Conservation (phyloP, 2,797 vertebrate species). For the Muscicapa comitata region DNA sequence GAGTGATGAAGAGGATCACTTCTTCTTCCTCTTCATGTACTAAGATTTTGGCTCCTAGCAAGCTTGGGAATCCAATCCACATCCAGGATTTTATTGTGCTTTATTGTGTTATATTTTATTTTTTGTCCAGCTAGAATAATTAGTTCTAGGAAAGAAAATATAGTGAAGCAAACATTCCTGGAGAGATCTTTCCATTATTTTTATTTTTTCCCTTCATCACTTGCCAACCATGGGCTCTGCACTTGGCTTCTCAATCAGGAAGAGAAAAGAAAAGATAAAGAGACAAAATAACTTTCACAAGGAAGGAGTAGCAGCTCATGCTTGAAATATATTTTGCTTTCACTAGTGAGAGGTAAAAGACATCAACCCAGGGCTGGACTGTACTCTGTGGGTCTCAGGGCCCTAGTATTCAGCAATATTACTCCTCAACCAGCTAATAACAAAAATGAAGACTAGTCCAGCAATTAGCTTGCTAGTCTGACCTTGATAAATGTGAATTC, state of each 20-base stretch:
- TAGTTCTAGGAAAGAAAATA: constrained; percentile 68
- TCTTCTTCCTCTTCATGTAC: constrained; percentile 1
- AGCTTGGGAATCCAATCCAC: background rate
- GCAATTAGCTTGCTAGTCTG: background rate
- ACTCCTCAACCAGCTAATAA: background rate
- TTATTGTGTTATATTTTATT: constrained; percentile 30
- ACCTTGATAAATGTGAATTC: background rate
- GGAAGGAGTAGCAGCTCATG: background rate
- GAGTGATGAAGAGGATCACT: background rate
- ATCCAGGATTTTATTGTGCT: background rate
- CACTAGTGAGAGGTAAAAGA: background rate
- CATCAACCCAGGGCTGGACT: background rate
- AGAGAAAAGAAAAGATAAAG: constrained; percentile 51
- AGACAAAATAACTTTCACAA: background rate
- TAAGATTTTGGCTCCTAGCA: constrained; percentile 25
- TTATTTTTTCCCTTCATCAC: constrained; percentile 49
- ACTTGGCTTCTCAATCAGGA: constrained; percentile 49
- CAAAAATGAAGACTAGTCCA: background rate
- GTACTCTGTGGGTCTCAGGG: background rate
- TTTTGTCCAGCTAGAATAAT: constrained; percentile 63
- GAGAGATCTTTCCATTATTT: constrained; percentile 44
- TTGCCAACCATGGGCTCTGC: constrained; percentile 37
- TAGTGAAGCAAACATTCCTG: constrained; percentile 44
- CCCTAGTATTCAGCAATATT: background rate
- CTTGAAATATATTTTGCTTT: constrained; percentile 43